Evolutionary conservation across 2,888 invertebrate genomes (phyloP), one percentile per base, ranked within the genome.

Genomic region (Thecocarcelia acutangulata): DNA sequence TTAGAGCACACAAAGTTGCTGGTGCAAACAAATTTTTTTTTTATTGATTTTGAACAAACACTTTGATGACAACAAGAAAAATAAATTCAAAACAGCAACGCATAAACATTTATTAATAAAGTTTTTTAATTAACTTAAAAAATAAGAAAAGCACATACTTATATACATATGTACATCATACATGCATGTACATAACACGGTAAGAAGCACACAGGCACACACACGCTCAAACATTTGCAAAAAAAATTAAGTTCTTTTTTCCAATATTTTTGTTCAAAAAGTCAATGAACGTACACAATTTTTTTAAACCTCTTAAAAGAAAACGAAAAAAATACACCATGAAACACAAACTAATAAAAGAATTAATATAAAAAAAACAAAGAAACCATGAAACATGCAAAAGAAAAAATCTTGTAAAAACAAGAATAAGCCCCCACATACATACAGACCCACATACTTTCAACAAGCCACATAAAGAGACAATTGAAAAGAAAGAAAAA

Each of bases 201-300:
- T 42, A 44, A 73, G 33, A 15, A 19, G 50, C 24, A 52, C 12
- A 15, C 21, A 13, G 52, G 40, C 42, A 11, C 19, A 33, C 33
- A 33, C 5, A 8, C 33, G 8, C 33, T 5, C 42, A n/a, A 40
- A 28, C 42, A 70, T 24, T 70, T 48, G 46, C 24, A 44, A 61
- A 61, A 59, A 40, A 4, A 13, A 42, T 42, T 28, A 61, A 72
- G 52, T 42, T 54, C 15, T 11, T 54, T 54, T 59, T 28, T 70
- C 33, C 3, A 13, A 17, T 19, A 40, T 17, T 61, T 52, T 52
- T 15, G n/a, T 72, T 19, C 8, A 19, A 66, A 54, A 64, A 80
- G 72, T 80, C 76, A 80, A 72, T 76, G 80, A 80, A 76, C 80
- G 80, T 68, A 68, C 80, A 50, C 48, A 52, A 17, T 24, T 33